These are phyloP conservation scores for Sternotherus odoratus DNA, from an alignment of 2,797 vertebrate genomes.

Conservation along the genomic window DNA sequence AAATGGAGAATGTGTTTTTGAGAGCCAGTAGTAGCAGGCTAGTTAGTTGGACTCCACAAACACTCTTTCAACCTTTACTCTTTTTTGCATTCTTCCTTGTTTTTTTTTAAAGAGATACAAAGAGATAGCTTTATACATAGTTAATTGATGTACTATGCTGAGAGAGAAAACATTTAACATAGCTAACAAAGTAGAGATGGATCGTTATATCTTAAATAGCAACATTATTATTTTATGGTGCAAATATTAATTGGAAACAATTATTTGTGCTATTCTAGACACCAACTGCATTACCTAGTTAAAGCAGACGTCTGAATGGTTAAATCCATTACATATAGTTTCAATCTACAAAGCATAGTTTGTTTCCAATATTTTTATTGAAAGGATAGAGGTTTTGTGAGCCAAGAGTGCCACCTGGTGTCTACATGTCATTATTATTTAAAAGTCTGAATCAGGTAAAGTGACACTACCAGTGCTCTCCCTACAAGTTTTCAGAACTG, in stretches of 20 bases:
- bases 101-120: not conserved
- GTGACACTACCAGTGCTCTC: not conserved
- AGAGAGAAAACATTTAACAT: rapidly evolving
- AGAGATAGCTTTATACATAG: not conserved
- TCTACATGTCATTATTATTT: not conserved
- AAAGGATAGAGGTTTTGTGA: no score
- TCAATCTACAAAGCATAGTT: rapidly evolving
- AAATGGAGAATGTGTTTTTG: not conserved
- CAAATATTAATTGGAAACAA: rapidly evolving
- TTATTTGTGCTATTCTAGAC: not conserved
- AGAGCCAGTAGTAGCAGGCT: not conserved
- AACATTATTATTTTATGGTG: not conserved
- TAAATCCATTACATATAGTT: rapidly evolving
- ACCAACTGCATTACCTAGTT: rapidly evolving
- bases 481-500: not conserved
- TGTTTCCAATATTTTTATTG: no score
- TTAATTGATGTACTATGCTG: not conserved
- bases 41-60: not conserved
- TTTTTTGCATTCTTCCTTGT: not conserved
- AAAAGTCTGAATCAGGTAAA: no score
- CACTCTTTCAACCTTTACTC: not conserved
- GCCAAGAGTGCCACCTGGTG: slow-evolving; percentile 70
- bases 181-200: not conserved
- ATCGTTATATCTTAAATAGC: not conserved
- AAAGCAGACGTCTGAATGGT: not conserved